Conservation (phyloP, 1,140 invertebrate genomes). For the Drosophila asahinai region DNA sequence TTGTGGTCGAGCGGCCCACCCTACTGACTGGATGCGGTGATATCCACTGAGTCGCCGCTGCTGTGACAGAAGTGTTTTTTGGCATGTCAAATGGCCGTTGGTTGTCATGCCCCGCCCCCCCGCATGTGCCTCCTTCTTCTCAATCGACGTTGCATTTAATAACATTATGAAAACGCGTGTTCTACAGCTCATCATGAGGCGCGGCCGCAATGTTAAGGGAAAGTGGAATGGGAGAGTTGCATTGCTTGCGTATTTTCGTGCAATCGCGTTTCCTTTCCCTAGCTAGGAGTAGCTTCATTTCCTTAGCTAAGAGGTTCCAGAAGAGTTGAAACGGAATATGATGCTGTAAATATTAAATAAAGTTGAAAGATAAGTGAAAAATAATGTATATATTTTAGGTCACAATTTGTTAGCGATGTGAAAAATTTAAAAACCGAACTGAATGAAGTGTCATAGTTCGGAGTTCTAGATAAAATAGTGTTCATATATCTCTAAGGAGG, state of each 20-base stretch:
- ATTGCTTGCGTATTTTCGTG: conserved; percentile 63
- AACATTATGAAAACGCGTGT: conserved; percentile 81
- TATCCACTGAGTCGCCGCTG: conserved; percentile 48
- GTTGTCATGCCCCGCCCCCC: conserved; percentile 13
- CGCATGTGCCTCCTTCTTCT: background rate
- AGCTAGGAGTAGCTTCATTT: background rate
- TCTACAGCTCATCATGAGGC: conserved; percentile 76
- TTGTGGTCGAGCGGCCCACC: conserved; percentile 31
- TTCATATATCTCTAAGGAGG: no score
- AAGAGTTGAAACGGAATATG: background rate
- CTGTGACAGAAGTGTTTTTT: conserved; percentile 83
- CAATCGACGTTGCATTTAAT: conserved; percentile 50
- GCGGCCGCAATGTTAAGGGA: conserved; percentile 8
- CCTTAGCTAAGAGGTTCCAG: background rate
- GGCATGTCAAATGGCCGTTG: conserved; percentile 81
- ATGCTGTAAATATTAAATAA: background rate
- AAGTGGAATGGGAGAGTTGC: conserved; percentile 17
- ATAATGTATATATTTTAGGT: background rate
- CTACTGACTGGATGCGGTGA: conserved; percentile 32
- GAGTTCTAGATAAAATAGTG: no score
- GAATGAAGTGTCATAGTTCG: no score
- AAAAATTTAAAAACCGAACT: no score
- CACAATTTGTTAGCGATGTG: background rate
- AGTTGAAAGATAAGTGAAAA: background rate
- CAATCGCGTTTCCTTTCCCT: conserved; percentile 38